Evolutionary conservation across 2,888 invertebrate genomes (phyloP), one percentile per base, ranked within the genome.

Genomic region (Horisme vitalbata): DNA sequence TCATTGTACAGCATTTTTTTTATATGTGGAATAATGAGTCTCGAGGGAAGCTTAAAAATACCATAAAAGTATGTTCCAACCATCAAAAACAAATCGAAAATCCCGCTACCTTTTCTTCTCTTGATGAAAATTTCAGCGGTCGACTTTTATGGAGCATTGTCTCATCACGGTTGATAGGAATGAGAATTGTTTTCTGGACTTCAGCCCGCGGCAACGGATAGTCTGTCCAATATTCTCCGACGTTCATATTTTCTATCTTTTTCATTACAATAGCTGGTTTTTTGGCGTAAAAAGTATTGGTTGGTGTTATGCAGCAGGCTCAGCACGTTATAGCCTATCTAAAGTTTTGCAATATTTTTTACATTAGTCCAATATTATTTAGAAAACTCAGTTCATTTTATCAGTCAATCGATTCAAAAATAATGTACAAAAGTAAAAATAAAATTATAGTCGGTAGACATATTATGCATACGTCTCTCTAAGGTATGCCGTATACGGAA

Each of bases 71-170:
- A 34, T 24, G 33, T 23, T 31, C 35, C 21, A 15, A 44, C 31
- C 39, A 44, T 36, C 28, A 38, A 48, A 41, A 36, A 44, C 33
- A 59, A 63, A 61, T 57, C 45, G 55, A 55, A 58, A 59, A 52
- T 52, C 51, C 49, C 45, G 38, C 44, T 51, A 38, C 45, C 52
- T 49, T 38, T 44, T 45, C 48, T 36, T 38, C 36, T 51, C 57
- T 57, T 60, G 60, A 62, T 61, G 61, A 45, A 49, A 49, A 44
- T 37, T 43, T 48, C 44, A 39, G 58, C 58, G 58, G 56, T 49
- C 54, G 57, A 51, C 56, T 60, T 67, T 67, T 65, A 65, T 61
- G 55, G 61, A 56, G 52, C 54, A 58, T 58, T 59, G 61, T 57
- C 52, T 59, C 59, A 47, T 59, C 54, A 57, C 41, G 41, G 30